Evolutionary conservation across 1,140 invertebrate species (phyloP), one percentile per base, ranked within the genome.

Genomic region (Oedothorax gibbosus): DNA sequence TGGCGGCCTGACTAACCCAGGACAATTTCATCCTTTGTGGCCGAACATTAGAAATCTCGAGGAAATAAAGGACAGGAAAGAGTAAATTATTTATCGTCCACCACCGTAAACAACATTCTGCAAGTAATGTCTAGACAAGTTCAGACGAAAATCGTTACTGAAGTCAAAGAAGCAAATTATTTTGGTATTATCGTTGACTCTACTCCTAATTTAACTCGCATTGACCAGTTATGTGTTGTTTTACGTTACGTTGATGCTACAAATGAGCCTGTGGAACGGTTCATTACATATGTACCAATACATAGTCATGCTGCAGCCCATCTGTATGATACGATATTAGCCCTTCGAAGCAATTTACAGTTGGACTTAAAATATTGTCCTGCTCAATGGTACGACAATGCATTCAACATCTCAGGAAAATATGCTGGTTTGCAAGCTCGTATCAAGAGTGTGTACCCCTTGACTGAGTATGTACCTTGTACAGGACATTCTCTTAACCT

Each of bases 151-250:
- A 75, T 75, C 12, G 11, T 60, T 54, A 8, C 72, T 20, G 72
- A 75, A 57, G 53, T 79, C n/a, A n/a, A n/a, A n/a, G n/a, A n/a
- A n/a, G n/a, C n/a, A n/a, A n/a, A n/a, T n/a, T n/a, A n/a, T n/a
- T n/a, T n/a, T n/a, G n/a, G n/a, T n/a, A n/a, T n/a, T n/a, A n/a
- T n/a, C n/a, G n/a, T n/a, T n/a, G n/a, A n/a, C n/a, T n/a, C n/a
- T n/a, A n/a, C n/a, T n/a, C n/a, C n/a, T n/a, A n/a, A n/a, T n/a
- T n/a, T n/a, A n/a, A n/a, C n/a, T n/a, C n/a, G n/a, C n/a, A n/a
- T n/a, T n/a, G n/a, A n/a, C n/a, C n/a, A n/a, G n/a, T 85, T 91
- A 35, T 88, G 88, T 68, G 35, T 88, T 71, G 80, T 89, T 8
- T 64, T 71, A 9, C 5, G 51, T 20, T 81, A 71, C 51, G 21